Evolutionary conservation across 2,888 invertebrate species (phyloP).

Genomic region (Acanthacorydalis orientalis): DNA sequence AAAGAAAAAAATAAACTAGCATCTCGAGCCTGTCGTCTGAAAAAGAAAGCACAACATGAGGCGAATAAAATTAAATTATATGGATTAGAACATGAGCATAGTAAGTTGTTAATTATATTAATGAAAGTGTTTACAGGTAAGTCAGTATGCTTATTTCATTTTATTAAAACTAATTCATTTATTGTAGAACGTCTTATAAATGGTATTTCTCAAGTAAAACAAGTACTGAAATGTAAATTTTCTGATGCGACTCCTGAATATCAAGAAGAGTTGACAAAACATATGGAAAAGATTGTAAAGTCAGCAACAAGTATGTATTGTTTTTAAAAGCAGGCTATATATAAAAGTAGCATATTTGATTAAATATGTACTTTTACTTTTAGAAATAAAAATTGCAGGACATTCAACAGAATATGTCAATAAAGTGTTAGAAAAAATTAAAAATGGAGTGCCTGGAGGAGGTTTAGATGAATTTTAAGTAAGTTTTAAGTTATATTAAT

Average conservation of each 20-base stretch:
- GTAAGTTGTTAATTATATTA: conserved; percentile 38
- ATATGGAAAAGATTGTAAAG: conserved; percentile 52
- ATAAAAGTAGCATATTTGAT: background rate
- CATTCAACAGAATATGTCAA: conserved; percentile 89
- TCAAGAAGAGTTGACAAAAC: conserved; percentile 47
- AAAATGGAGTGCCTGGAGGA: conserved; percentile 58
- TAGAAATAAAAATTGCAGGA: conserved; percentile 79
- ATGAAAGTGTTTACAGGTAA: background rate
- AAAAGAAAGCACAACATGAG: conserved; percentile 98
- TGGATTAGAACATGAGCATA: conserved; percentile 87
- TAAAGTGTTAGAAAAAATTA: conserved; percentile 74
- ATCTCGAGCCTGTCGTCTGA: conserved; percentile 88
- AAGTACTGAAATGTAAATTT: conserved; percentile 49
- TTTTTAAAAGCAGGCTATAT: background rate
- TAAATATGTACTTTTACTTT: conserved; percentile 18
- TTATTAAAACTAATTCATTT: conserved; percentile 7
- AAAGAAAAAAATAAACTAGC: conserved; percentile 97
- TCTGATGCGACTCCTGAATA: conserved; percentile 35
- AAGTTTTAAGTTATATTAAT: conserved; percentile 1
- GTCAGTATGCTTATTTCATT: background rate
- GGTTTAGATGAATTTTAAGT: conserved; percentile 56
- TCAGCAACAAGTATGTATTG: conserved; percentile 49
- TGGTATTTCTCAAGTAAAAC: conserved; percentile 63
- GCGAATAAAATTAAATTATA: conserved; percentile 93
- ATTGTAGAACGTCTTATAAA: conserved; percentile 58